Conservation (phyloP, 2,113 vertebrate species). For the Poeciliopsis turrubarensis region DNA sequence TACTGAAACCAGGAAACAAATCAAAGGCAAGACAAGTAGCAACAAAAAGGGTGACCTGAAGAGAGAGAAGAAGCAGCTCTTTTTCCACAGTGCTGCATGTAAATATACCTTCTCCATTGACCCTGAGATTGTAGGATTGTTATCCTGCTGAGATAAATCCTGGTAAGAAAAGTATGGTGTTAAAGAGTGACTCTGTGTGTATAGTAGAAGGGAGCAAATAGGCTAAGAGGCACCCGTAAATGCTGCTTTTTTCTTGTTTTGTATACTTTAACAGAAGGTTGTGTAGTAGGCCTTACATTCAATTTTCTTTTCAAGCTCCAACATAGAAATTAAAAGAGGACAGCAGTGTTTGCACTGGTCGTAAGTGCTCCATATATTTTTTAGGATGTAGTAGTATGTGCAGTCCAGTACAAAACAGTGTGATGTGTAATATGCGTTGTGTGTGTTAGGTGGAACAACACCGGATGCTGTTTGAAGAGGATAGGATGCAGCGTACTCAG, state of each 20-base stretch:
- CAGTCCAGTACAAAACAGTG: background rate
- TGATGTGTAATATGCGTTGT: constrained; percentile 6
- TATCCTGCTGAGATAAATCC: constrained; percentile 29
- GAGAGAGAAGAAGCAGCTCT: constrained; percentile 23
- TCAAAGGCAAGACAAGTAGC: constrained; percentile 47
- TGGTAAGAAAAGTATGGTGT: constrained; percentile 30
- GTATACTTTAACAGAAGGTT: background rate
- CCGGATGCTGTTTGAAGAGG: constrained; percentile 13
- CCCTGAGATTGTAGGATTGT: constrained; percentile 15
- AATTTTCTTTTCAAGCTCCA: constrained; percentile 4
- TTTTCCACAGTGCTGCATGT: constrained; percentile 46
- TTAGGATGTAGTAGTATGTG: background rate
- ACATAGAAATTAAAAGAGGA: background rate
- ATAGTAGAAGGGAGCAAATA: background rate
- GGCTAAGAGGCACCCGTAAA: constrained; percentile 3
- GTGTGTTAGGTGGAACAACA: constrained; percentile 7
- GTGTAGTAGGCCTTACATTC: too few relatives aligned
- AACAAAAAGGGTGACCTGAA: constrained; percentile 29
- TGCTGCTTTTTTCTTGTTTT: background rate
- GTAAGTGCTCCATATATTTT: background rate
- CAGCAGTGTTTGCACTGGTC: background rate
- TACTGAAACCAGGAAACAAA: constrained; percentile 76
- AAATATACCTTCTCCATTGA: constrained; percentile 16
- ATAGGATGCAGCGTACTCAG: constrained; percentile 20
- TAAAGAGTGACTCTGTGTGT: constrained; percentile 9